These are phyloP conservation scores for Oscheius sp. DNA, from an alignment of 2,888 invertebrate species.

Conservation along the genomic window DNA sequence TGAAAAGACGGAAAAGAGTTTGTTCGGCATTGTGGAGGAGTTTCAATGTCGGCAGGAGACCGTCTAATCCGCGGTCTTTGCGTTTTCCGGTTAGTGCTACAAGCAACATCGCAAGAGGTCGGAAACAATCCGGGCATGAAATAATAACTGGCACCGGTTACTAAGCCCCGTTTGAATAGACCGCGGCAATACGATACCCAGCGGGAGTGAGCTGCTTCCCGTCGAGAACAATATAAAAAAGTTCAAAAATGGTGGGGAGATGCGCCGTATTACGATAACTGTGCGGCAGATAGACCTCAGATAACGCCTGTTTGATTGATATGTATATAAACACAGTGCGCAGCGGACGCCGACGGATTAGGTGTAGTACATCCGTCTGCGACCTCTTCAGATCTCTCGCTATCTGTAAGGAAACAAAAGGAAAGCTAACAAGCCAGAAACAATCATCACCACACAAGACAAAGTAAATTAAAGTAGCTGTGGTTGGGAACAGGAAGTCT, in stretches of 20 bases:
- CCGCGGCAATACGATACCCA: conserved; percentile 17
- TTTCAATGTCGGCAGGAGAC: conserved; percentile 22
- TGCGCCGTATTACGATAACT: conserved; percentile 27
- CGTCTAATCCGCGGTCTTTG: conserved; percentile 25
- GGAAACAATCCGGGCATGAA: conserved; percentile 25
- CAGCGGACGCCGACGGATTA: conserved; percentile 33
- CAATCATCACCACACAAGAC: neutral
- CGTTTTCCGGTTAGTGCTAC: conserved; percentile 29
- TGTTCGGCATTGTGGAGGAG: conserved; percentile 1
- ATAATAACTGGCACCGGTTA: conserved; percentile 35
- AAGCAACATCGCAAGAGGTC: neutral
- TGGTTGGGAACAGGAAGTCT: neutral
- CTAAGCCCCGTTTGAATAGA: conserved; percentile 19
- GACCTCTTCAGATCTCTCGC: conserved; percentile 29
- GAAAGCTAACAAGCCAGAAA: neutral
- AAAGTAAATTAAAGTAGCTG: neutral
- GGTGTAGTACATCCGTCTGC: conserved; percentile 34
- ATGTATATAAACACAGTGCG: conserved; percentile 36
- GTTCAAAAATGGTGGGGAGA: conserved; percentile 4
- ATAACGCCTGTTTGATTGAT: conserved; percentile 38
- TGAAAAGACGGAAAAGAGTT: no score
- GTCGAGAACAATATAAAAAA: neutral
- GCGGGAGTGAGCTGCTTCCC: neutral
- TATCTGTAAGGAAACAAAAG: conserved; percentile 5
- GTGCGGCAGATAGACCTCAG: conserved; percentile 34